These are phyloP conservation scores for Teinopalpus imperialis DNA, from an alignment of 2,888 invertebrate species.

Conservation along the genomic window DNA sequence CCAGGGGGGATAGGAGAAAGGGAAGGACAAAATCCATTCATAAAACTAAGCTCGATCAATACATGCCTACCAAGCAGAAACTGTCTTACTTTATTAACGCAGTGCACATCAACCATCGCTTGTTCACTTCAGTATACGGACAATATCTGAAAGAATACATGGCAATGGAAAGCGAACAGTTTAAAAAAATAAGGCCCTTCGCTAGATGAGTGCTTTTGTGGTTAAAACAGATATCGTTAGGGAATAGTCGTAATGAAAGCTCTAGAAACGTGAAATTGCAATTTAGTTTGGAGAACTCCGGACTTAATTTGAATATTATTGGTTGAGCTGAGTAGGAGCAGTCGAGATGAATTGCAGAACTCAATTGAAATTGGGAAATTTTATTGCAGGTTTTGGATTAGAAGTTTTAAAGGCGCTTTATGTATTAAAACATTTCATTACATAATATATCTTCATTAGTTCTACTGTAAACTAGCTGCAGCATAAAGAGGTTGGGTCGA, in stretches of 20 bases:
- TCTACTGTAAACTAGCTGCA: too few relatives aligned
- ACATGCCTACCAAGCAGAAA: neutral
- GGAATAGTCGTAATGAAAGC: neutral
- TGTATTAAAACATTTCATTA: too few relatives aligned
- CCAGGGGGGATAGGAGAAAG: neutral
- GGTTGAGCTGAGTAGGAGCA: neutral
- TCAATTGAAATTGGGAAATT: conserved; percentile 11
- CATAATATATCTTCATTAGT: too few relatives aligned
- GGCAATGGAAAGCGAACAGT: conserved; percentile 3
- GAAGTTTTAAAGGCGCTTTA: too few relatives aligned
- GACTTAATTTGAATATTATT: conserved; percentile 21
- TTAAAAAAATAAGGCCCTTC: neutral
- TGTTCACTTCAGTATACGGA: neutral
- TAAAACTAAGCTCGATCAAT: conserved; percentile 6
- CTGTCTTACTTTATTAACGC: neutral
- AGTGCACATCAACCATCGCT: neutral
- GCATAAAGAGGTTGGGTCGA: too few relatives aligned
- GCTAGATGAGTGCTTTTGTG: conserved; percentile 1
- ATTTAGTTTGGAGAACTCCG: conserved; percentile 16
- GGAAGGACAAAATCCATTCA: conserved; percentile 3
- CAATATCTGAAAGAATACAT: neutral
- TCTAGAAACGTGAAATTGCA: conserved; percentile 16
- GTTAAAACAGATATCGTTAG: conserved; percentile 1
- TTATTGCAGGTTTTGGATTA: neutral
- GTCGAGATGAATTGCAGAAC: conserved; percentile 4